Evolutionary conservation across 2,888 invertebrate genomes (phyloP).

Genomic region (Autographa gamma): DNA sequence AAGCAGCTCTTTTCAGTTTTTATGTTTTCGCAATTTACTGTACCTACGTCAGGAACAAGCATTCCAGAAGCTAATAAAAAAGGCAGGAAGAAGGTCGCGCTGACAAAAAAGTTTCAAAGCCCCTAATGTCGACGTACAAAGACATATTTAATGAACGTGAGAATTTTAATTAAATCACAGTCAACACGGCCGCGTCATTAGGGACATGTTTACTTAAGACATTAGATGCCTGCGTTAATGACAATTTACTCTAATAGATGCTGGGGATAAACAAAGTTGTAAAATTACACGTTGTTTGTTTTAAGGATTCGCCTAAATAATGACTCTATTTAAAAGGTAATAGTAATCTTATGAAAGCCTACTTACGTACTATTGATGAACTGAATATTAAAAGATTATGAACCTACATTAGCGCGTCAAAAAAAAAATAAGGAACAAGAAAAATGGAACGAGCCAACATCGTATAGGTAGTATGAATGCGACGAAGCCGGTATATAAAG

Average conservation of each 20-base stretch:
- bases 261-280: constrained; percentile 46
- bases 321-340: constrained; percentile 30
- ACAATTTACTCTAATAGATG: constrained; percentile 56
- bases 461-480: neutral
- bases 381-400: neutral
- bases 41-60: constrained; percentile 49
- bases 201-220: constrained; percentile 57
- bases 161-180: constrained; percentile 63
- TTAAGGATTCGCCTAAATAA: constrained; percentile 34
- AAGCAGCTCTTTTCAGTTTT: constrained; percentile 42
- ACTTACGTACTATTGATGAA: neutral
- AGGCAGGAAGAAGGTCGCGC: constrained; percentile 42
- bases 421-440: no score
- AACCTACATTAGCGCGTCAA: no score
- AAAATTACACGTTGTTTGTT: constrained; percentile 39
- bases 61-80: constrained; percentile 44
- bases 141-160: constrained; percentile 52
- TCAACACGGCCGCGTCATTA: constrained; percentile 53
- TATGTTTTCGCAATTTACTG: constrained; percentile 43
- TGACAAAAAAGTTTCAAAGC: constrained; percentile 50
- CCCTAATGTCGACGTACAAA: constrained; percentile 44
- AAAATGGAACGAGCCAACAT: no score
- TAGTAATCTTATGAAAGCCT: constrained; percentile 28
- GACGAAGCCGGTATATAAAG: neutral
- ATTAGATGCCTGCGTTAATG: constrained; percentile 57